A percentile compares a stretch with the other conserved stretches of the same genome.
phyloP scores from a whole-genome alignment of 2,797 vertebrate species.

The Amazona finschi region DNA sequence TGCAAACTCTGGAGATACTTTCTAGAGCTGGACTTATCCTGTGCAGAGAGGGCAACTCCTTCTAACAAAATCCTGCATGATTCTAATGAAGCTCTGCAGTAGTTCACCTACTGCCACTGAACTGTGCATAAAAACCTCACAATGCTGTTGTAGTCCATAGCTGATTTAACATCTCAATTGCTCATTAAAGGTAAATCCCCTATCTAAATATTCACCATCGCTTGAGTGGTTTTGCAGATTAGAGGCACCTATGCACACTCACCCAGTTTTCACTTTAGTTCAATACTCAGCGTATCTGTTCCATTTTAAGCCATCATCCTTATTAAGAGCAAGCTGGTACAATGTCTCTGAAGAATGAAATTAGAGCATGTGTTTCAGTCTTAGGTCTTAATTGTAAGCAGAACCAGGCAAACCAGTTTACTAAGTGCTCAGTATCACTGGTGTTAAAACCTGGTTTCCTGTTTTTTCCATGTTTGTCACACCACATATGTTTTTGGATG shows the following conservation, averaged over 20 bases:
- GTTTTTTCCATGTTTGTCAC: background rate
- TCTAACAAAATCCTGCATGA: background rate
- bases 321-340: background rate
- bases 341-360: background rate
- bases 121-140: background rate
- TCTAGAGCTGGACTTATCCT: background rate
- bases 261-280: background rate
- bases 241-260: background rate
- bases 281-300: background rate
- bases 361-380: background rate
- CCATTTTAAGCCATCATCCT: background rate
- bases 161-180: background rate
- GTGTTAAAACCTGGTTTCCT: background rate
- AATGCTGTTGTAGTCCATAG: background rate
- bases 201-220: background rate
- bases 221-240: background rate
- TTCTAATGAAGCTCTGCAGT: background rate
- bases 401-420: background rate
- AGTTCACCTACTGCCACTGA: background rate
- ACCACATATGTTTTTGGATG: background rate
- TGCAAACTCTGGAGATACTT: background rate
- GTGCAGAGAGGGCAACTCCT: background rate
- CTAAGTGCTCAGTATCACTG: background rate
- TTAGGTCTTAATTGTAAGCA: background rate
- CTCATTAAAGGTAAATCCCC: conserved; percentile 8